Percentiles rank a stretch among this genome's conserved stretches.
Conservation (phyloP, 2,113 vertebrate genomes). For the Gasterosteus aculeatus region DNA sequence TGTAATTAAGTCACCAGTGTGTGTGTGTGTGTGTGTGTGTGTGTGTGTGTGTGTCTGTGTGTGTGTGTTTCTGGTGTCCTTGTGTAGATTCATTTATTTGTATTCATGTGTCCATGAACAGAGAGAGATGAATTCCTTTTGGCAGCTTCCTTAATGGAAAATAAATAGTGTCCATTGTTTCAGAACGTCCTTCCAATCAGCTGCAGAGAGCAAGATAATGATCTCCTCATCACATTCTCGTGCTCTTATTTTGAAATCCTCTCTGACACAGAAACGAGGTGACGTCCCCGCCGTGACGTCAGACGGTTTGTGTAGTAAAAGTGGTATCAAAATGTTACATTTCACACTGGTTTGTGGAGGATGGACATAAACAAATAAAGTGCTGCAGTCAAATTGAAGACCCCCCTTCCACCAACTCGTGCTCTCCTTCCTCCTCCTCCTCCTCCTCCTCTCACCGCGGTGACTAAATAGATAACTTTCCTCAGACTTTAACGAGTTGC, state of each 20-base stretch:
- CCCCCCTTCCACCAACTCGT: slow-evolving; percentile 25
- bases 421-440: slow-evolving; percentile 9
- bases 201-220: neutral
- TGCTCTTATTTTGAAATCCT: slow-evolving; percentile 34
- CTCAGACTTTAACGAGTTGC: slow-evolving; percentile 49
- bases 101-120: slow-evolving; percentile 29
- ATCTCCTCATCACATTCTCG: neutral
- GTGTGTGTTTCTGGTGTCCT: slow-evolving; percentile 38
- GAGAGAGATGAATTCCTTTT: slow-evolving; percentile 18
- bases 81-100: slow-evolving; percentile 39
- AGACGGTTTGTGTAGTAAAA: too few relatives aligned
- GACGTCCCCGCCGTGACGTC: too few relatives aligned
- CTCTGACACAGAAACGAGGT: too few relatives aligned
- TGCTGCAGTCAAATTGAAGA: neutral
- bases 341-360: too few relatives aligned
- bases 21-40: slow-evolving; percentile 16
- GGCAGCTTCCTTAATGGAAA: slow-evolving; percentile 32
- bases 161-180: slow-evolving; percentile 40
- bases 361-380: too few relatives aligned
- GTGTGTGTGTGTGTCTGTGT: slow-evolving; percentile 24
- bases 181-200: slow-evolving; percentile 19
- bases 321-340: too few relatives aligned
- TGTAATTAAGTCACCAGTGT: slow-evolving; percentile 64
- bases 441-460: neutral
- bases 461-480: neutral